A percentile compares a stretch with the other conserved stretches of the same genome.
Conservation (phyloP, 2,888 invertebrate species). For the Dascillus cervinus region DNA sequence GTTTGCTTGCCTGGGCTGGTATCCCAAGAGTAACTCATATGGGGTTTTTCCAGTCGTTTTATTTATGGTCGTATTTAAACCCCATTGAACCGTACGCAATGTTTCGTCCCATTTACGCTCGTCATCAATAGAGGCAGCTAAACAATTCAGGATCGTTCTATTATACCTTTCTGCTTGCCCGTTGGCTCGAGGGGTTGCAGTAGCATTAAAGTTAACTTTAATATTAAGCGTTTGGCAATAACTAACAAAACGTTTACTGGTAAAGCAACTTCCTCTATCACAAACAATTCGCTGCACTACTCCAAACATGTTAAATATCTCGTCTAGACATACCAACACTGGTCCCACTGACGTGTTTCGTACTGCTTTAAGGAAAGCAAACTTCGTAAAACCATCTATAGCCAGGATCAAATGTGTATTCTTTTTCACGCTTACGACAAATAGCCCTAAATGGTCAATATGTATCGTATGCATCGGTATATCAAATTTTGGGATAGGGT, state of each 20-base stretch:
- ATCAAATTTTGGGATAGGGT: constrained; percentile 18
- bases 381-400: constrained; percentile 31
- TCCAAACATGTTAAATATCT: constrained; percentile 4
- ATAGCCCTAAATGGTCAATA: constrained; percentile 25
- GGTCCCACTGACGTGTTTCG: neutral
- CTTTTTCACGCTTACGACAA: constrained; percentile 18
- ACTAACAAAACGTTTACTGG: neutral
- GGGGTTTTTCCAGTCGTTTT: neutral
- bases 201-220: constrained; percentile 4
- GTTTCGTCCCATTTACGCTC: constrained; percentile 3
- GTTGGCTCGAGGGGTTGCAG: constrained; percentile 7
- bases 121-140: constrained; percentile 1
- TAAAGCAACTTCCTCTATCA: constrained; percentile 2
- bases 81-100: constrained; percentile 3
- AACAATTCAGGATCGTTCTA: constrained; percentile 1
- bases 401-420: constrained; percentile 24
- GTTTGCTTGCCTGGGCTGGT: neutral
- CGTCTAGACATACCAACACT: neutral
- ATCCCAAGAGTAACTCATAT: neutral
- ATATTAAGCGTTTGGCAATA: neutral
- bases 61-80: neutral
- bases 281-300: constrained; percentile 4
- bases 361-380: constrained; percentile 13
- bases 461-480: constrained; percentile 26
- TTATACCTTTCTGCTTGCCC: constrained; percentile 7